Conservation (phyloP, 2,113 vertebrate genomes). For the Guaruba guarouba region DNA sequence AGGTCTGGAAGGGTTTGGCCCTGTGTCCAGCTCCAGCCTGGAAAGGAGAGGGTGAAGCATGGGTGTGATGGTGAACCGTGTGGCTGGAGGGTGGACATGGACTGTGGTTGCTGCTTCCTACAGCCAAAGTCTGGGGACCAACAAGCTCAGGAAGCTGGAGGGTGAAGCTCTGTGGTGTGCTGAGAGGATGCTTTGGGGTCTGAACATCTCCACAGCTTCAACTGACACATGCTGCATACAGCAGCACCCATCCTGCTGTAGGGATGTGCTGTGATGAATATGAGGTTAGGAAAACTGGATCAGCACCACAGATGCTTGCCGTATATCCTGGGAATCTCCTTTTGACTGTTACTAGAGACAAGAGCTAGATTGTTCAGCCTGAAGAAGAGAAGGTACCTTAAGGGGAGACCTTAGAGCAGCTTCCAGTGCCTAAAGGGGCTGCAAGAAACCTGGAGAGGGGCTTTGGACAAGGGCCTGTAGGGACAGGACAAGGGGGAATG, state of each 20-base stretch:
- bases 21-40: neutral
- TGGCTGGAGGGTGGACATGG: neutral
- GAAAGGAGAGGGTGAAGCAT: neutral
- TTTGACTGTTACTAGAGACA: neutral
- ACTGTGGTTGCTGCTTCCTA: rapidly evolving
- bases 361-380: neutral
- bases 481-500: neutral
- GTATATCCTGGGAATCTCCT: neutral
- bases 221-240: neutral
- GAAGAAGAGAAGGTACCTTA: neutral
- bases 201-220: neutral
- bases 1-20: neutral
- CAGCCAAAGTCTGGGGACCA: neutral
- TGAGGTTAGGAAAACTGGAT: neutral
- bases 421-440: neutral
- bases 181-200: neutral
- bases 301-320: neutral
- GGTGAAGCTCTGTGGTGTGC: neutral
- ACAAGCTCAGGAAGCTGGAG: neutral
- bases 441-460: neutral
- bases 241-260: rapidly evolving
- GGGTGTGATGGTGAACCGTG: neutral
- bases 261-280: neutral
- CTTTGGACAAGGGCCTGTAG: neutral
- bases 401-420: neutral